These are phyloP conservation scores for Anolis sagrei DNA, from an alignment of 2,113 vertebrate genomes.

Conservation along the genomic window DNA sequence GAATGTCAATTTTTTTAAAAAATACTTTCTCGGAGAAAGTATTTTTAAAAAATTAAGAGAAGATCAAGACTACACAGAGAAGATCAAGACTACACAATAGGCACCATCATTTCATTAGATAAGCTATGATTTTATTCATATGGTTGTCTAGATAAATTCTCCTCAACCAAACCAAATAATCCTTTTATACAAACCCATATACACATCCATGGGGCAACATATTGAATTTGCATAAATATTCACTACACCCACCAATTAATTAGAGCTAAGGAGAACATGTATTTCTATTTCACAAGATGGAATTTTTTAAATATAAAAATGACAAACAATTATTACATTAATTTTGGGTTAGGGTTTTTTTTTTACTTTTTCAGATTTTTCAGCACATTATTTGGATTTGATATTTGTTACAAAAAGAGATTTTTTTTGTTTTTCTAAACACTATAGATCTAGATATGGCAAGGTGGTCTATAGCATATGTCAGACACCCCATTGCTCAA, in stretches of 20 bases:
- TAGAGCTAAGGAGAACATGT: too few species aligned
- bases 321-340: conserved; percentile 71
- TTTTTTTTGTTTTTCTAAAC: too few species aligned
- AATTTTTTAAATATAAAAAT: too few species aligned
- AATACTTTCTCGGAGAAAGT: conserved; percentile 8
- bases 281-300: conserved; percentile 47
- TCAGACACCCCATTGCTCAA: too few species aligned
- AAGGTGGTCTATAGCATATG: too few species aligned
- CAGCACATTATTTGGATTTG: too few species aligned
- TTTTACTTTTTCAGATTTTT: conserved; percentile 67
- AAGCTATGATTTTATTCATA: conserved; percentile 24
- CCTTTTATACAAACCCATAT: neutral
- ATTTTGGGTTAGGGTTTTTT: conserved; percentile 60
- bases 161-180: conserved; percentile 12
- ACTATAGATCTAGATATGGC: too few species aligned
- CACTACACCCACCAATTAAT: neutral
- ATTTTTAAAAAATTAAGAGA: too few species aligned
- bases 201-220: fast-evolving
- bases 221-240: neutral
- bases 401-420: too few species aligned
- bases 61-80: neutral
- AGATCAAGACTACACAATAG: conserved; percentile 7
- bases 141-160: neutral
- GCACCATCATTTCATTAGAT: conserved; percentile 31
- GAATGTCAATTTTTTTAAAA: neutral